Evolutionary conservation across 1,140 invertebrate species (phyloP), one percentile per base, ranked within the genome.

Genomic region (Lucilia sericata): DNA sequence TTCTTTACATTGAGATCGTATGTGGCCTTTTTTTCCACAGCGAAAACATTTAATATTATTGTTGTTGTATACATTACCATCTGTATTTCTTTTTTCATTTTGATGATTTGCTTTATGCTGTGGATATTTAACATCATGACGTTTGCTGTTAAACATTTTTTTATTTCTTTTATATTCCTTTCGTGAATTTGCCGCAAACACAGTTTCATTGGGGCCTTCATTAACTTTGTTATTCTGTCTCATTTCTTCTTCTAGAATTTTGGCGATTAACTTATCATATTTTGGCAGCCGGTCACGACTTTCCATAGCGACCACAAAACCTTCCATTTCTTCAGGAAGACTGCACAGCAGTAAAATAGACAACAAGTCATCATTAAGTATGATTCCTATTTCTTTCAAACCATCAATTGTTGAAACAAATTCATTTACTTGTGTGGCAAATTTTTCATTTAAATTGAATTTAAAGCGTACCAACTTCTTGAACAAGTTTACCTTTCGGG

Each of bases 251-350:
- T 85, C 82, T 60, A 83, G 25, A 74, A 85, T 81, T 82, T 85
- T 83, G 1, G 60, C 19, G 9, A 49, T n/a, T 65, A 85, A 65
- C 7, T 85, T 47, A 30, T 83, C 82, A 17, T 70, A 83, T 70
- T 65, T 70, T 25, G 84, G 84, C 84, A n/a, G n/a, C n/a, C n/a
- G n/a, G n/a, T n/a, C n/a, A 14, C 84, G 42, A 30, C 82, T 80
- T 51, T 85, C 82, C 4, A 83, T 74, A 17, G 81, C 81, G 14
- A 85, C 81, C 5, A 85, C 84, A 55, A 85, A 85, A 83, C 65
- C 83, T 30, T 85, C 84, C 82, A 80, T 80, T 80, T 85, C 84
- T 4, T 85, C 82, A 2, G 84, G 82, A 25, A 85, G 76, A 60
- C 34, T 47, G 36, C 84, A 85, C 9, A 83, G 49, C 13, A 83